phyloP scores from a whole-genome alignment of 2,888 invertebrate genomes.

The Agrilus biguttatus region DNA sequence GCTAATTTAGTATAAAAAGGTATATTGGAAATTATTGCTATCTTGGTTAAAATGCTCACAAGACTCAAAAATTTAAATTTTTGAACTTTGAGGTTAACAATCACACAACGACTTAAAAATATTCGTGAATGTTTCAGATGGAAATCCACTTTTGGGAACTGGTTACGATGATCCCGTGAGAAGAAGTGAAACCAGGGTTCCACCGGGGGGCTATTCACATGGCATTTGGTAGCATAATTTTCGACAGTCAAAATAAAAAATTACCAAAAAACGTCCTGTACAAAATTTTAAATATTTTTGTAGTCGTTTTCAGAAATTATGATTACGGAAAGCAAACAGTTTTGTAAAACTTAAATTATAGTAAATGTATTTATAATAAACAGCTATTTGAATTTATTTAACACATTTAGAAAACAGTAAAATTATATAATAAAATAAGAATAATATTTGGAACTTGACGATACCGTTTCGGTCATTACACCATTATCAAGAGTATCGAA shows the following conservation, averaged over 20 bases:
- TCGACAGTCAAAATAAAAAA: background rate
- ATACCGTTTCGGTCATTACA: too few relatives aligned
- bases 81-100: too few relatives aligned
- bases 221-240: constrained; percentile 23
- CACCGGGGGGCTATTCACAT: constrained; percentile 29
- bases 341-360: background rate
- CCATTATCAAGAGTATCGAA: too few relatives aligned
- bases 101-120: too few relatives aligned
- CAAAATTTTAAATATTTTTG: constrained; percentile 5
- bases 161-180: constrained; percentile 19
- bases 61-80: too few relatives aligned
- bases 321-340: background rate
- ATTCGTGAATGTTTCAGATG: constrained; percentile 18
- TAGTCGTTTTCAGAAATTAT: constrained; percentile 1
- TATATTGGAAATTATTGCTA: too few relatives aligned
- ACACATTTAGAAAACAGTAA: too few relatives aligned
- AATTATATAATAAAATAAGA: too few relatives aligned
- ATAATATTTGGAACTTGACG: too few relatives aligned
- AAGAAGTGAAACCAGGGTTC: constrained; percentile 20
- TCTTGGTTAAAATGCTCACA: too few relatives aligned
- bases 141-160: constrained; percentile 26
- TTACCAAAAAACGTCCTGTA: constrained; percentile 2
- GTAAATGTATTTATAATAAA: background rate
- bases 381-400: background rate
- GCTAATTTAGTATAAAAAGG: too few relatives aligned